A percentile compares a stretch with the other conserved stretches of the same genome.
Evolutionary conservation across 2,888 invertebrate genomes (phyloP).

Genomic region (Stenurella melanura): DNA sequence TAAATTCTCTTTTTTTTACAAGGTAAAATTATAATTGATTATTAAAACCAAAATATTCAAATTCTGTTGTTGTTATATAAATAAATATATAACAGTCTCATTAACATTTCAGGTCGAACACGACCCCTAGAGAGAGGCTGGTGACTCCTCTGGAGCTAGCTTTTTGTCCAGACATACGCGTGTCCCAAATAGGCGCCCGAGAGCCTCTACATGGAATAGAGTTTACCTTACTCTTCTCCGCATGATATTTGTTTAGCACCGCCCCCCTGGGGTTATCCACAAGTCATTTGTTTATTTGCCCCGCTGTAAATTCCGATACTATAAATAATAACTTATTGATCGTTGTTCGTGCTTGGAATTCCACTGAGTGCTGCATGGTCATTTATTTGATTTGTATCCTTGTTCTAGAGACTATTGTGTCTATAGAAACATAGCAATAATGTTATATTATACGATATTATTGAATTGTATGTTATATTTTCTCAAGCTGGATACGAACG

Average conservation of each 20-base stretch:
- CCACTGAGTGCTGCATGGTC: conserved; percentile 56
- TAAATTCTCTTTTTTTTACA: not conserved
- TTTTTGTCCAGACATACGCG: conserved; percentile 41
- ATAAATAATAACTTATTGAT: conserved; percentile 71
- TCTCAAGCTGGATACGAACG: conserved; percentile 43
- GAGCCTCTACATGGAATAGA: conserved; percentile 32
- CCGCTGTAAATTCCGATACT: conserved; percentile 67
- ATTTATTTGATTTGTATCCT: conserved; percentile 69
- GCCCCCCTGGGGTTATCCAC: conserved; percentile 65
- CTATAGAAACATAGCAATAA: conserved; percentile 66
- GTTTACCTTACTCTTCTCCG: conserved; percentile 52
- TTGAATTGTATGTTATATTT: conserved; percentile 64
- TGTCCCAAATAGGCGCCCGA: conserved; percentile 48
- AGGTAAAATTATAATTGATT: conserved; percentile 20
- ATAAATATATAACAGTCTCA: conserved; percentile 55
- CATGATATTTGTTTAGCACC: conserved; percentile 69
- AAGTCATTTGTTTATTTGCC: conserved; percentile 70
- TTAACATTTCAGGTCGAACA: conserved; percentile 50
- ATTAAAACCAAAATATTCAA: conserved; percentile 27
- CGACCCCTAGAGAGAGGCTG: conserved; percentile 44
- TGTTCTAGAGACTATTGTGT: conserved; percentile 67
- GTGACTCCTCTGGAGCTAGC: conserved; percentile 35
- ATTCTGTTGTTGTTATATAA: conserved; percentile 48
- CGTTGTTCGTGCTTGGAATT: conserved; percentile 63
- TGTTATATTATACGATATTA: conserved; percentile 68